Evolutionary conservation across 2,113 vertebrate genomes (phyloP).

Genomic region (Channa maculata): DNA sequence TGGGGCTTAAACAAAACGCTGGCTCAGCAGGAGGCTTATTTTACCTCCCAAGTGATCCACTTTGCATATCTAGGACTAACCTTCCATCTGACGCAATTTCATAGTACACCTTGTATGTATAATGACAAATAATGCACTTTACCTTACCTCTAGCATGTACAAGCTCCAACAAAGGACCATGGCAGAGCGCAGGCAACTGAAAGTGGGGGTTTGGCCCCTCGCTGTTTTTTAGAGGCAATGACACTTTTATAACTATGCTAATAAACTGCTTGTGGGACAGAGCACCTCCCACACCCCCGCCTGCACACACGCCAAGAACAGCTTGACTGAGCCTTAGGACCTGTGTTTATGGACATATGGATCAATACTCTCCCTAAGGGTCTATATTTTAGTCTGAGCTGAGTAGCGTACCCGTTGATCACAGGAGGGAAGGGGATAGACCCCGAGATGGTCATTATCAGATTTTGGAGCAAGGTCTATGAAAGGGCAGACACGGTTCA

Average conservation of each 20-base stretch:
- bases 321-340: slow-evolving; percentile 70
- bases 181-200: slow-evolving; percentile 50
- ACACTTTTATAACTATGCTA: slow-evolving; percentile 78
- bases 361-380: slow-evolving; percentile 74
- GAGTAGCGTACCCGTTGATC: slow-evolving; percentile 55
- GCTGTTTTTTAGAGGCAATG: slow-evolving; percentile 63
- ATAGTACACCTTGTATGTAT: no score
- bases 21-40: slow-evolving; percentile 80
- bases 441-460: slow-evolving; percentile 49
- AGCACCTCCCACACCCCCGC: slow-evolving; percentile 68
- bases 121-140: no score
- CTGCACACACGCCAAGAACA: slow-evolving; percentile 66
- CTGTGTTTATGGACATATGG: slow-evolving; percentile 71
- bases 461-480: slow-evolving; percentile 43
- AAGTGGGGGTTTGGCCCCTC: slow-evolving; percentile 37
- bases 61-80: slow-evolving; percentile 63
- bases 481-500: slow-evolving; percentile 43
- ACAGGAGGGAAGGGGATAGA: slow-evolving; percentile 27
- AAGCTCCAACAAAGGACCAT: slow-evolving; percentile 76
- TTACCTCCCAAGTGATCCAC: slow-evolving; percentile 75
- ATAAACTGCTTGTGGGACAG: slow-evolving; percentile 74
- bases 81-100: no score
- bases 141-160: slow-evolving; percentile 52
- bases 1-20: slow-evolving; percentile 67
- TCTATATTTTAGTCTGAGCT: slow-evolving; percentile 73